Conservation (phyloP, 2,888 invertebrate genomes). For the Watsonalla cultraria region DNA sequence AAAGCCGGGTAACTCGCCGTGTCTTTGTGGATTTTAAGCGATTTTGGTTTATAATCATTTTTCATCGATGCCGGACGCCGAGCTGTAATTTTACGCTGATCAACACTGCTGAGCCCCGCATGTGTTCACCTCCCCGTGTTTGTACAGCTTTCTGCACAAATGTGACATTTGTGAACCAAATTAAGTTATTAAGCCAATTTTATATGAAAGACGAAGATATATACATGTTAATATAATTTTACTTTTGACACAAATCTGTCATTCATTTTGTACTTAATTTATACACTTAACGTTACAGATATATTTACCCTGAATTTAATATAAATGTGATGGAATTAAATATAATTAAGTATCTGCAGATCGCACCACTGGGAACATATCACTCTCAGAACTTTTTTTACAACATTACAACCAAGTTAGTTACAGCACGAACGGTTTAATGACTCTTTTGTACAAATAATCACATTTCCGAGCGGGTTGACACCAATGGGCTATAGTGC, state of each 20-base stretch:
- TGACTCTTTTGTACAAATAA: background rate
- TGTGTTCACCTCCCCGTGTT: constrained; percentile 16
- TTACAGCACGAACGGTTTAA: background rate
- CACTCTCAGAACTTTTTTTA: too few species aligned
- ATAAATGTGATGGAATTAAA: too few species aligned
- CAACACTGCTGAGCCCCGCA: constrained; percentile 25
- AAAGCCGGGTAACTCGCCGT: constrained; percentile 75
- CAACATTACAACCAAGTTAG: too few species aligned
- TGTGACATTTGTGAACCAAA: constrained; percentile 7
- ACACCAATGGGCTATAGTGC: background rate
- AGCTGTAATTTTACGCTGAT: constrained; percentile 60
- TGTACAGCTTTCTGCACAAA: background rate
- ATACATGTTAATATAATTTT: background rate
- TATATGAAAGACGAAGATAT: background rate
- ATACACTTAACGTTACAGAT: too few species aligned
- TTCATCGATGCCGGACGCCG: constrained; percentile 43
- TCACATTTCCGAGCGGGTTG: background rate
- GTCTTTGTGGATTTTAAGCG: constrained; percentile 74
- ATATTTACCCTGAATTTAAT: too few species aligned
- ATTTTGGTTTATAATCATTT: constrained; percentile 73
- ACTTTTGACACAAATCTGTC: too few species aligned
- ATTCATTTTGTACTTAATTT: too few species aligned
- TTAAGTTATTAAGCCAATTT: background rate
- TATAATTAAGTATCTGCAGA: too few species aligned
- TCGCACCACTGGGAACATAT: too few species aligned